phyloP scores from a whole-genome alignment of 2,797 vertebrate species.

The Psittacula derbiana region DNA sequence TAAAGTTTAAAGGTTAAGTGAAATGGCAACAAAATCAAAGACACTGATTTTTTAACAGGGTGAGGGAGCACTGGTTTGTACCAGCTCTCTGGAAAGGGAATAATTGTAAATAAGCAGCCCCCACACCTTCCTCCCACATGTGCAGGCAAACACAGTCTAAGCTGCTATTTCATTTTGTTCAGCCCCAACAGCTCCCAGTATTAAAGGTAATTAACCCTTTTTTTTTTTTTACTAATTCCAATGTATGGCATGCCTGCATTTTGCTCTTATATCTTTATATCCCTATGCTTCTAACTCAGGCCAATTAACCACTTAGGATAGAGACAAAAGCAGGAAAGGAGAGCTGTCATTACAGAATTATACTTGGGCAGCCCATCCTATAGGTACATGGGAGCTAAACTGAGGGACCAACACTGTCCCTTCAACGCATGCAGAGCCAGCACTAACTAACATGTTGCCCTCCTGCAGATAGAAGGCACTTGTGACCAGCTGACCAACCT shows the following conservation, averaged over 20 bases:
- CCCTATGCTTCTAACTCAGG: background rate
- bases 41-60: background rate
- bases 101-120: constrained; percentile 52
- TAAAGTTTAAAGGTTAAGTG: constrained; percentile 38
- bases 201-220: constrained; percentile 51
- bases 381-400: accelerated
- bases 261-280: background rate
- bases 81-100: background rate
- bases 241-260: background rate
- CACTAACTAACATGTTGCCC: background rate
- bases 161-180: constrained; percentile 22
- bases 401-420: accelerated
- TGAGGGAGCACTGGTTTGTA: background rate
- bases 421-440: background rate
- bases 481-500: background rate
- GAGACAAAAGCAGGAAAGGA: background rate
- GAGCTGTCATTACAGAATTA: background rate
- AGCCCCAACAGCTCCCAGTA: background rate
- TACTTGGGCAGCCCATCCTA: accelerated
- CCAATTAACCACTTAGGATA: background rate
- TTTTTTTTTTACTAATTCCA: background rate
- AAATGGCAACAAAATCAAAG: constrained; percentile 5
- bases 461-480: background rate
- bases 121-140: constrained; percentile 25
- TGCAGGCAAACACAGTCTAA: background rate